Base-by-base conservation (phyloP, 2,888 invertebrate genomes). In the Lordiphosa andalusiaca region DNA sequence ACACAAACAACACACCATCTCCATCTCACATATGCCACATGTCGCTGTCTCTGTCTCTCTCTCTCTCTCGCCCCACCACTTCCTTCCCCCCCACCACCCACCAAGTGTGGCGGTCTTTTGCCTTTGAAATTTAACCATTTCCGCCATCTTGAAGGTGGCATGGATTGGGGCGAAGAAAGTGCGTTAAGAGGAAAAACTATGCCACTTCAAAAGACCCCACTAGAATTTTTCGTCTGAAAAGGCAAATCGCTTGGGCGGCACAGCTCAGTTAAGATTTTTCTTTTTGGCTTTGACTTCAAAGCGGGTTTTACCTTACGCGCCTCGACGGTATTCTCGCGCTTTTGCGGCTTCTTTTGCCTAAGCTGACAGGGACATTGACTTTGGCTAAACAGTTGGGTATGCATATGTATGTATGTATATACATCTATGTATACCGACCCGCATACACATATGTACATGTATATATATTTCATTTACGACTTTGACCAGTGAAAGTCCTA, bases 401-500 rank as follows among this genome's bases (percentile, higher is more conserved):
- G 39, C 36, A 19, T 50, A 50, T 52, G 57, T 51, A 41, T n/a
- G n/a, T n/a, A n/a, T 35, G 30, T 49, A 47, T 25, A 2, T 19
- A 19, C 19, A 19, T 19, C n/a, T n/a, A 19, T 19, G 19, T 19
- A 4, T 19, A 19, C 19, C 19, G 3, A 19, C 19, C 4, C 19
- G 19, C 19, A 19, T 3, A 19, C 19, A 19, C 5, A 25, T 47
- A 23, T 35, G 30, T 49, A 51, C 36, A 36, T 13, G 30, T 38
- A 38, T 38, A 54, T 50, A 60, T 67, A 69, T 75, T 69, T 69
- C 51, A 67, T 68, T 86, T 77, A 70, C 63, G 65, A 82, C 73
- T 58, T 69, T 59, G 69, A 63, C 46, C 67, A 86, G 87, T 84
- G 87, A 88, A 88, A 87, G 87, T 86, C 73, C 71, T 76, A 68